Evolutionary conservation across 2,113 vertebrate species (phyloP).

Genomic region (Neodon shergylaensis): DNA sequence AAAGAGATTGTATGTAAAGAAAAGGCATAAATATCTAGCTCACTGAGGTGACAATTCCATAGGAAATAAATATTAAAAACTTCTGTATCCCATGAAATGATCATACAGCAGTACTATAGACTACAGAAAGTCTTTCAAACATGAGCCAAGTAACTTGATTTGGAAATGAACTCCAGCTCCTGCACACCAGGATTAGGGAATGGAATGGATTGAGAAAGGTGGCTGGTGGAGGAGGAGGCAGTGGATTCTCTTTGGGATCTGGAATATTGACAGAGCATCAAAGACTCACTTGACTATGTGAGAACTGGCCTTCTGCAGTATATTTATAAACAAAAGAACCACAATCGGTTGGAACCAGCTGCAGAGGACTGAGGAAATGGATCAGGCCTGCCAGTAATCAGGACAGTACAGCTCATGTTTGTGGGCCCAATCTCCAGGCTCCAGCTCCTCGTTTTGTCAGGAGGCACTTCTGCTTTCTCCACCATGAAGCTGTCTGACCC

Average conservation of each 20-base stretch:
- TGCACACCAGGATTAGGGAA: neutral
- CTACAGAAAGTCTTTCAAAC: neutral
- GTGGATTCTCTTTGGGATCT: neutral
- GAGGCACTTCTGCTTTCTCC: neutral
- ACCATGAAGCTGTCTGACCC: neutral
- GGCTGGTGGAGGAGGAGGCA: rapidly evolving
- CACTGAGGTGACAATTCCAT: neutral
- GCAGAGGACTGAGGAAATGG: neutral
- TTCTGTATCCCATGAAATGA: neutral
- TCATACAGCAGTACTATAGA: neutral
- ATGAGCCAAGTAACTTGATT: neutral
- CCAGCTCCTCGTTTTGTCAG: neutral
- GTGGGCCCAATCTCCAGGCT: neutral
- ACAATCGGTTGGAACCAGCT: neutral
- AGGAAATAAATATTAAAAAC: neutral
- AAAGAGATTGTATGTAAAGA: neutral
- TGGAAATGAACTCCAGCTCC: neutral
- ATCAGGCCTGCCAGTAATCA: neutral
- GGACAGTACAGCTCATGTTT: neutral
- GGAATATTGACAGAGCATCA: neutral
- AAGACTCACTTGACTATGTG: neutral
- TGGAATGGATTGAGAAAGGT: neutral
- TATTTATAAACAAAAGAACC: neutral
- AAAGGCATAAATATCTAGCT: neutral
- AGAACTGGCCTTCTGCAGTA: neutral